These are phyloP conservation scores for Cactoblastis cactorum DNA, from an alignment of 2,888 invertebrate species.

Conservation along the genomic window DNA sequence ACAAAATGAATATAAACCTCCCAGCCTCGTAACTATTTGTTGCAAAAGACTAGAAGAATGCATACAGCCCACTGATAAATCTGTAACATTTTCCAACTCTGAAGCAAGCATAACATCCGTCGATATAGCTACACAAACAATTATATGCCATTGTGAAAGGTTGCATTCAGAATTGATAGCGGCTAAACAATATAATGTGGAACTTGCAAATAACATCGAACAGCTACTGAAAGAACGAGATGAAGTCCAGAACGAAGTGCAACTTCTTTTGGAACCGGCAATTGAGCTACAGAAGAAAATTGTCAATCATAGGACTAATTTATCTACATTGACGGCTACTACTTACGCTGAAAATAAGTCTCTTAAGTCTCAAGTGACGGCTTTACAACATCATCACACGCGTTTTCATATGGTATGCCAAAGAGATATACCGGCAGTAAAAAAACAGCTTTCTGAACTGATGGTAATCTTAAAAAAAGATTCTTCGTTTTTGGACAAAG, in stretches of 20 bases:
- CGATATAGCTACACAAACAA: constrained; percentile 21
- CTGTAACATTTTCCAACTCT: constrained; percentile 28
- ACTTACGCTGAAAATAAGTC: constrained; percentile 67
- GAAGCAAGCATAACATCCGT: constrained; percentile 22
- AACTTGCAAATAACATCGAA: constrained; percentile 33
- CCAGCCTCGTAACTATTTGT: constrained; percentile 56
- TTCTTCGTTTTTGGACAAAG: constrained; percentile 26
- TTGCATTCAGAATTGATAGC: constrained; percentile 30
- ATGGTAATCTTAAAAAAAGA: constrained; percentile 49
- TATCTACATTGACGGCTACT: constrained; percentile 66
- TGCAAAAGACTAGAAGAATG: constrained; percentile 49
- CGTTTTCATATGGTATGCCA: constrained; percentile 62
- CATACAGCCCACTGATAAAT: constrained; percentile 39
- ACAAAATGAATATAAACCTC: constrained; percentile 35
- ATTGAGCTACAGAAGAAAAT: constrained; percentile 62
- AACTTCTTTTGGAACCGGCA: constrained; percentile 46
- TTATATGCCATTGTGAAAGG: constrained; percentile 34
- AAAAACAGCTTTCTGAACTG: constrained; percentile 52
- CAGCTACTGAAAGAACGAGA: constrained; percentile 48
- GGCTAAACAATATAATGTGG: constrained; percentile 38
- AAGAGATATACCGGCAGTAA: constrained; percentile 62
- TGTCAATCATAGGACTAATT: constrained; percentile 57
- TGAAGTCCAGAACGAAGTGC: constrained; percentile 47
- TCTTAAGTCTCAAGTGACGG: constrained; percentile 60
- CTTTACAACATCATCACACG: constrained; percentile 59